Evolutionary conservation across 2,797 vertebrate species (phyloP).

Genomic region (Pipistrellus pygmaeus): DNA sequence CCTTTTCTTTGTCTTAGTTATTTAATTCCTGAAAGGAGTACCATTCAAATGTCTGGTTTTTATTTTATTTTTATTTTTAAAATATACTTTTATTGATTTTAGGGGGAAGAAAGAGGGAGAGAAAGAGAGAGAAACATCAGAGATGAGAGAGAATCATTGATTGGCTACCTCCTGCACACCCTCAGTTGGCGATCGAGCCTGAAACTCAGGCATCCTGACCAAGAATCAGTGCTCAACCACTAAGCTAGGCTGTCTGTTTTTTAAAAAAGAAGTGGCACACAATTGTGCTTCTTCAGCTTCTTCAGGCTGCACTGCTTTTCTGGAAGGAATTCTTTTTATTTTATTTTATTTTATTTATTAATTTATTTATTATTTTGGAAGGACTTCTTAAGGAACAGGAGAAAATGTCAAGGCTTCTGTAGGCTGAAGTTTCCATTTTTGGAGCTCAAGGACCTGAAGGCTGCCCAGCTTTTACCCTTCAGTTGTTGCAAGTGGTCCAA

Average conservation of each 20-base stretch:
- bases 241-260: not conserved
- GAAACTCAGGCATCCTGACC: too few species aligned
- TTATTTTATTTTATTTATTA: too few species aligned
- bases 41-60: not conserved
- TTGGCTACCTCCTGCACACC: too few species aligned
- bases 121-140: not conserved
- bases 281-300: not conserved
- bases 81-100: not conserved
- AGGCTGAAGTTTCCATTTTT: constrained; percentile 11
- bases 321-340: constrained; percentile 14
- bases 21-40: constrained; percentile 28
- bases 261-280: constrained; percentile 13
- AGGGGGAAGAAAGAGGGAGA: not conserved
- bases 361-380: not conserved
- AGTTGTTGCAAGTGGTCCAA: not conserved
- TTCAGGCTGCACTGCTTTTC: constrained; percentile 6
- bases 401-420: not conserved
- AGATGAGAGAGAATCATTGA: too few species aligned
- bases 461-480: not conserved
- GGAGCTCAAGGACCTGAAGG: not conserved
- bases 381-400: not conserved
- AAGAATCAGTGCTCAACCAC: not conserved
- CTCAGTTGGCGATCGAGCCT: too few species aligned
- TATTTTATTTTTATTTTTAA: not conserved
- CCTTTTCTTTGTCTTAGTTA: not conserved